Evolutionary conservation across 2,113 vertebrate genomes (phyloP), one percentile per base, ranked within the genome.

Genomic region (Burhinus bistriatus): DNA sequence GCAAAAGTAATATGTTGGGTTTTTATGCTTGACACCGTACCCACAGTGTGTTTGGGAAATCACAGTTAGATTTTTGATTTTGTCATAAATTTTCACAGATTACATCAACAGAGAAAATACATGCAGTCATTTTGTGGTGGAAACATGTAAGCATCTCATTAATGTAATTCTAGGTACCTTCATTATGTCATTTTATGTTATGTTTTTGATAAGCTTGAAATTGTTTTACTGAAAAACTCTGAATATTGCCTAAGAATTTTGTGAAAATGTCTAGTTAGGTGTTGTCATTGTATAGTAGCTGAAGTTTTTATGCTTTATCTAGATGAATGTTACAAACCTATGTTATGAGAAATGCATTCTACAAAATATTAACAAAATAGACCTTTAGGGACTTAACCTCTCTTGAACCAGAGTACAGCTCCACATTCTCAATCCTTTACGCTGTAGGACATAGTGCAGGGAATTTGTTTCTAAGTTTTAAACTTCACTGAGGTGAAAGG

Each of bases 21-120:
- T 93, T 97, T 97, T 96, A 91, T 95, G 96, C 29, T 98, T 98
- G 97, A 97, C 94, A 97, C 95, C 96, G 5, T 97, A 98, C 98
- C 97, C 98, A 97, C 96, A 94, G 89, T 98, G 97, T 98, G 57
- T 98, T 98, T 93, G 95, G 96, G 98, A 98, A 97, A 96, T 98
- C 98, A 98, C 94, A 98, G 98, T 98, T 98, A 98, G 98, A 98
- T 97, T 98, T 97, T 98, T 98, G 95, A 98, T 98, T 98, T 98
- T 98, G 98, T 98, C 98, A 98, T 98, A 98, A 98, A 98, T 98
- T 98, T 98, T 98, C 98, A 97, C 98, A 98, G 98, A 98, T 98
- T 98, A 97, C 98, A 98, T 98, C 98, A 98, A 95, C 98, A 98
- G 97, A 98, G 98, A 98, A 98, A 98, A 98, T 98, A 98, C 97